phyloP scores from a whole-genome alignment of 2,797 vertebrate species.

The Tapirus indicus region DNA sequence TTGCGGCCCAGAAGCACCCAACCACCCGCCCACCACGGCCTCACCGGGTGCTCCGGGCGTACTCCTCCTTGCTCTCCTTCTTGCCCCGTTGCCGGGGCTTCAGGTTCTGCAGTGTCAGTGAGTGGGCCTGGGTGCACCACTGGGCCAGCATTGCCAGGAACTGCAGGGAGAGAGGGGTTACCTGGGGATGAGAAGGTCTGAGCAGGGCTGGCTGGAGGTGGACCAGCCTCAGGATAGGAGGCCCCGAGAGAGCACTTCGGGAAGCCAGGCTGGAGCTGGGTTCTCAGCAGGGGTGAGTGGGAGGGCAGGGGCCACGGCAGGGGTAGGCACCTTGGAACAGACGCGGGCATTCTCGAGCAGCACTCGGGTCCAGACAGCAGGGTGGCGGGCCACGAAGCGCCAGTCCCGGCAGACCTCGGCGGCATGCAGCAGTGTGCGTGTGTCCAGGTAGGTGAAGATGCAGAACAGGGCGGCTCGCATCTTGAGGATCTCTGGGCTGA shows the following conservation, averaged over 20 bases:
- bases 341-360: conserved; percentile 97
- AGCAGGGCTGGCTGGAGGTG: neutral
- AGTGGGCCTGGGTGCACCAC: conserved; percentile 99
- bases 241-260: neutral
- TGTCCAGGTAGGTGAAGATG: conserved; percentile 99
- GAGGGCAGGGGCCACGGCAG: neutral
- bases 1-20: neutral
- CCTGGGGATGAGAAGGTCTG: neutral
- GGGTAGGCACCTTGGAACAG: conserved; percentile 94
- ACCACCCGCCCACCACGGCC: conserved; percentile 52
- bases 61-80: conserved; percentile 99
- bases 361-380: conserved; percentile 97
- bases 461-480: conserved; percentile 98
- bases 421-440: conserved; percentile 94
- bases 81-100: conserved; percentile 98
- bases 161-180: conserved; percentile 83
- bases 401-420: conserved; percentile 98
- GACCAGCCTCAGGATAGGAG: neutral
- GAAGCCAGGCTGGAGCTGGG: neutral
- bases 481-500: conserved; percentile 98
- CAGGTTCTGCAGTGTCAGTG: conserved; percentile 98
- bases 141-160: conserved; percentile 97
- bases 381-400: conserved; percentile 98
- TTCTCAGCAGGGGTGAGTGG: neutral
- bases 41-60: conserved; percentile 98